Evolutionary conservation across 1,140 invertebrate species (phyloP).

Genomic region (Bombus difficillimus): DNA sequence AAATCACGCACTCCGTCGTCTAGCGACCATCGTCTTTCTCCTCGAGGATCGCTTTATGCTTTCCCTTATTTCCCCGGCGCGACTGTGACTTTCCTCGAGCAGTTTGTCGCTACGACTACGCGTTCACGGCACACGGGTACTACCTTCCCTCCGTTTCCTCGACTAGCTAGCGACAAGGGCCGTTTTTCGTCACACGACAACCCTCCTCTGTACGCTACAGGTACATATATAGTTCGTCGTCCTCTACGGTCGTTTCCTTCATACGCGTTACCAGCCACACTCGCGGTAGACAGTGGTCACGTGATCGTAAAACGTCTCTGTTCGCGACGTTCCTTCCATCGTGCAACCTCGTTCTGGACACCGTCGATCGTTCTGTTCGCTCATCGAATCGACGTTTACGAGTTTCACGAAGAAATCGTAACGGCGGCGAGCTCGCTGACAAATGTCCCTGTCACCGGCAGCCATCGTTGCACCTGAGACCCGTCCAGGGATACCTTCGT

Average conservation of each 20-base stretch:
- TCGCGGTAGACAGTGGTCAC: not conserved
- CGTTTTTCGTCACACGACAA: not conserved
- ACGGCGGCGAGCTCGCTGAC: slow-evolving; percentile 33
- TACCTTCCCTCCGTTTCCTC: too few relatives aligned
- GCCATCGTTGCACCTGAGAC: slow-evolving; percentile 59
- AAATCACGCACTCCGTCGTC: not conserved
- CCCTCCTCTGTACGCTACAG: not conserved
- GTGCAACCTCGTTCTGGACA: not conserved
- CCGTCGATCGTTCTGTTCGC: not conserved
- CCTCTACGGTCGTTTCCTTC: too few relatives aligned
- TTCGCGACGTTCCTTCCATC: not conserved
- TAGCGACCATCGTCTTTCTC: not conserved
- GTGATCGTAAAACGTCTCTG: not conserved
- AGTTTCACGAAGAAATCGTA: slow-evolving; percentile 26
- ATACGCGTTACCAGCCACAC: too few relatives aligned
- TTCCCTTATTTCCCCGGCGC: too few relatives aligned
- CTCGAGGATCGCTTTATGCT: not conserved
- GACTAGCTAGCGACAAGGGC: not conserved
- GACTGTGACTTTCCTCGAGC: too few relatives aligned
- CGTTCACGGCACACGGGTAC: too few relatives aligned
- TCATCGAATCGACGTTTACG: not conserved
- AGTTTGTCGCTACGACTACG: too few relatives aligned
- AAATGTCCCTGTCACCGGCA: slow-evolving; percentile 57
- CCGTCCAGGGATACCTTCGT: slow-evolving; percentile 34
- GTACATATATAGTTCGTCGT: too few relatives aligned